Evolutionary conservation across 2,797 vertebrate species (phyloP).

Genomic region (Macrochelys suwanniensis): DNA sequence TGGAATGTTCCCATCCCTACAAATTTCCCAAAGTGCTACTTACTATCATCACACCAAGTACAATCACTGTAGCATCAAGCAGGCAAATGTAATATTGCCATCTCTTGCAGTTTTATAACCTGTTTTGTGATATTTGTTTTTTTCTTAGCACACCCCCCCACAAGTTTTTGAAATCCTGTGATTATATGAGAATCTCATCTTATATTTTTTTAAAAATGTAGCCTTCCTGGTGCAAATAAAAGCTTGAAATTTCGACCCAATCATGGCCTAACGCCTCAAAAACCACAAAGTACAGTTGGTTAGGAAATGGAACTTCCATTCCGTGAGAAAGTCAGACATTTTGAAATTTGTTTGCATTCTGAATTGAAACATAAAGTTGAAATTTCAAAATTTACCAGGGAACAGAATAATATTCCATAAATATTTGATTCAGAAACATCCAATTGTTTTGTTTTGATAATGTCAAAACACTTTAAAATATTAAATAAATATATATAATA

Average conservation of each 20-base stretch:
- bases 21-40: not conserved
- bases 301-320: not conserved
- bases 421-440: not conserved
- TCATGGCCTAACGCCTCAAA: not conserved
- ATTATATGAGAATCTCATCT: not conserved
- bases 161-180: not conserved
- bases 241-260: not conserved
- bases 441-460: not conserved
- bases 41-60: not conserved
- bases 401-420: not conserved
- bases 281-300: not conserved
- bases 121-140: not conserved
- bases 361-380: not conserved
- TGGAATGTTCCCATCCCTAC: not conserved
- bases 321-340: not conserved
- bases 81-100: not conserved
- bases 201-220: not conserved
- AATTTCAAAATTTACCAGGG: not conserved
- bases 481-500: not conserved
- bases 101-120: not conserved
- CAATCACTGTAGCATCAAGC: not conserved
- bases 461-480: not conserved
- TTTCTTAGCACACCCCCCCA: no score
- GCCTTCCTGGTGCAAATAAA: not conserved
- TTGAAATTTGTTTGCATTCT: not conserved